A percentile compares a stretch with the other conserved stretches of the same genome.
phyloP scores from a whole-genome alignment of 2,888 invertebrate genomes.

The Dolomedes plantarius region DNA sequence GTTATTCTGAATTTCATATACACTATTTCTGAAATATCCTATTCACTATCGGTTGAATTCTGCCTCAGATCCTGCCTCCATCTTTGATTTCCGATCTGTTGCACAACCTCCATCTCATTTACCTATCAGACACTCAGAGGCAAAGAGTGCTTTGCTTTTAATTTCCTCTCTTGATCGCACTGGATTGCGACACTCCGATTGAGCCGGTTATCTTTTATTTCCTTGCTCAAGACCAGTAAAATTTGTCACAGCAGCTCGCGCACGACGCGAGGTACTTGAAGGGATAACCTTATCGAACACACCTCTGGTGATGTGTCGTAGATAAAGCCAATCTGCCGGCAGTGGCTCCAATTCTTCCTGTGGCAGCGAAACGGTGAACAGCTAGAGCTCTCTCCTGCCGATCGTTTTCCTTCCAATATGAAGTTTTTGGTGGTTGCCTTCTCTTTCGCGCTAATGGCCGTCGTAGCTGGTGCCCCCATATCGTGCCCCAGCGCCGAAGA shows the following conservation, averaged over 20 bases:
- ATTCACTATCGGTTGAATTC: neutral
- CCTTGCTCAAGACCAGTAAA: neutral
- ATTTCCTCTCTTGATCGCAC: neutral
- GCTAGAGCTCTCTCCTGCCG: too few species aligned
- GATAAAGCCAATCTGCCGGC: neutral
- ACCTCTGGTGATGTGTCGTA: neutral
- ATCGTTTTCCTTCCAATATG: neutral
- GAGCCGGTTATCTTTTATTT: neutral
- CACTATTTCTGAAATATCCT: neutral
- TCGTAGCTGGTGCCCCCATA: neutral
- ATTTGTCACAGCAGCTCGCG: neutral
- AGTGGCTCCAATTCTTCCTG: neutral
- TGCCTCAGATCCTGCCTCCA: neutral
- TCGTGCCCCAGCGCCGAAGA: conserved; percentile 33
- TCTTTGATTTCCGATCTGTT: neutral
- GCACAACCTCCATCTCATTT: neutral
- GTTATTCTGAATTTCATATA: neutral
- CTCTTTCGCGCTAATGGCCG: neutral
- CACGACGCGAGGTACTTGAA: conserved; percentile 10
- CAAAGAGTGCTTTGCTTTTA: neutral
- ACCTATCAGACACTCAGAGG: neutral
- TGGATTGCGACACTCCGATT: conserved; percentile 31
- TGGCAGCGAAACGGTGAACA: neutral
- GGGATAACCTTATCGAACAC: neutral
- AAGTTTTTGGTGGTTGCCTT: neutral